Base-by-base conservation (phyloP, 2,797 vertebrate genomes). In the Sphenopsis melanotis region DNA sequence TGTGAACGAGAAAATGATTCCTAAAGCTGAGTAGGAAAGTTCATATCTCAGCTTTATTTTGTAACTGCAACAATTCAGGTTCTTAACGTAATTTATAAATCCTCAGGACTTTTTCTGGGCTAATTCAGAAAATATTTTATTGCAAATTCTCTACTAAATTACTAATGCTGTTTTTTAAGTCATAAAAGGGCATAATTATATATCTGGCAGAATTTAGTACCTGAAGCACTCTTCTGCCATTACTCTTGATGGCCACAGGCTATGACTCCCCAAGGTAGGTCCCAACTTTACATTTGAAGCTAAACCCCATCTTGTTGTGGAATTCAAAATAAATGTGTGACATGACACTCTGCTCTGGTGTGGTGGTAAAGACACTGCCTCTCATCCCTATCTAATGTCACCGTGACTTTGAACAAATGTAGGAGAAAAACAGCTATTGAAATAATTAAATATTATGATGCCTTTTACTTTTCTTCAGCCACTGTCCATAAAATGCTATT, bases 81-180 rank as follows among this genome's bases (percentile, higher is more conserved):
- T 87, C 87, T 93, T 89, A 77, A 77, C 18, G 41, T 77, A 90
- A 94, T 94, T 96, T 91, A 89, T 91, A 96, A 87, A 94, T 92
- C 74, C 83, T 95, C 64, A 64, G 82, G 63, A 94, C 83, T 78
- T 72, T 52, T 39, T 76, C 64, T 5, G 6, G 78, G 69, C 65
- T 86, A 74, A 81, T 95, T 94, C 93, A 88, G 82, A 83, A 78
- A 63, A 19, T 10, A 69, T 87, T 95, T 88, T 84, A 93, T 39
- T 93, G 83, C 68, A 72, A 95, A 74, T 96, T 94, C 57, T 76
- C 68, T 55, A 44, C 63, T 94, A 94, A 95, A 95, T 96, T 95
- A 95, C 70, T 55, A 89, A 94, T 83, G 70, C 50, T 96, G 86
- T 79, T 95, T 97, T 93, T 75, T 39, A 88, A 74, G 72, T 75